Evolutionary conservation across 2,797 vertebrate species (phyloP).

Genomic region (Clarias fuscus): DNA sequence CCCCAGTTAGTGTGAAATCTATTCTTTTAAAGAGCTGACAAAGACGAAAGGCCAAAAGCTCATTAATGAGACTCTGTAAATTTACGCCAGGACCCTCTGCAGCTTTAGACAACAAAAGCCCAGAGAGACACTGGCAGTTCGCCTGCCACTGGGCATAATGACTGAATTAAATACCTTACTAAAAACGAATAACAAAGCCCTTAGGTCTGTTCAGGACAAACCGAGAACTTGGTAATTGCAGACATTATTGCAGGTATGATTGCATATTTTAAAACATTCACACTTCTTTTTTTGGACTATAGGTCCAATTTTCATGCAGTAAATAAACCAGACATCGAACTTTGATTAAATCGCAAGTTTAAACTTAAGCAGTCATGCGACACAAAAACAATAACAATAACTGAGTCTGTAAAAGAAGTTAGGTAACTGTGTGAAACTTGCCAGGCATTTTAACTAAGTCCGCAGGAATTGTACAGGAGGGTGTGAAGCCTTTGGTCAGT

Average conservation of each 20-base stretch:
- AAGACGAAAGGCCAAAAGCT: constrained; percentile 30
- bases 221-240: background rate
- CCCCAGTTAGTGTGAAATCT: constrained; percentile 14
- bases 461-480: constrained; percentile 29
- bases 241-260: background rate
- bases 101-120: constrained; percentile 29
- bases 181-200: constrained; percentile 17
- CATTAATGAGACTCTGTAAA: constrained; percentile 46
- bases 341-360: background rate
- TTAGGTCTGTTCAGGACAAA: background rate
- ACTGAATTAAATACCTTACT: constrained; percentile 17
- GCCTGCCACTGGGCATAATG: constrained; percentile 11
- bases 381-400: background rate
- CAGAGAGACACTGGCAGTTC: constrained; percentile 29
- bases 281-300: background rate
- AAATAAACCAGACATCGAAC: background rate
- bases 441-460: constrained; percentile 45
- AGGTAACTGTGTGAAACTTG: constrained; percentile 26
- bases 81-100: constrained; percentile 40
- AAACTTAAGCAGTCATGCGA: background rate
- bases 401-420: constrained; percentile 20
- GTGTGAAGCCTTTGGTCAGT: constrained; percentile 50
- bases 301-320: background rate
- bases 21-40: constrained; percentile 25
- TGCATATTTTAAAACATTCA: background rate